Evolutionary conservation across 2,113 vertebrate species (phyloP), one percentile per base, ranked within the genome.

Genomic region (Tupaia tana): DNA sequence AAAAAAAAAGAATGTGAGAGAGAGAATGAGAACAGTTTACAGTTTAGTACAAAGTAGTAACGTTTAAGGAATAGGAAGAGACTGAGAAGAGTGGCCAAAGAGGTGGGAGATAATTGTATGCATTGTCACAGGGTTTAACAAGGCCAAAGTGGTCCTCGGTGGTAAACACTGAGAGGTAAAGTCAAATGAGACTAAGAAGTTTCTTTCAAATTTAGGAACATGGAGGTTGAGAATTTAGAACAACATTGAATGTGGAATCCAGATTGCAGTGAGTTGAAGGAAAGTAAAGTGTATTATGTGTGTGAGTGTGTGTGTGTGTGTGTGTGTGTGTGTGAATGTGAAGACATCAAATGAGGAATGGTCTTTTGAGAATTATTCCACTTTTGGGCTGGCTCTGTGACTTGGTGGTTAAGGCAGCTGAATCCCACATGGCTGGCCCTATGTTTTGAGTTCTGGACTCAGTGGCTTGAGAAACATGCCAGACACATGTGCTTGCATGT

Each of bases 331-430:
- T 22, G 19, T 16, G 29, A 54, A 71, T 70, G 84, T 70, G 6
- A 54, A 93, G 22, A 75, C 54, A 91, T 80, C 43, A 80, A 91
- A 64, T 15, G 52, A 84, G 52, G n/a, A 79, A 64, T 91, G 56
- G 52, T 71, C 56, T 86, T 89, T 64, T 59, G 78, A 63, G 52
- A 89, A 22, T 82, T 95, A 83, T 71, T 90, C 71, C 19, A 61
- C 61, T 43, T 43, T 43, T 43, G 43, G 43, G 43, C 43, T 43
- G 43, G 43, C 43, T 43, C 43, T 43, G 43, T 43, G 43, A 43
- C 43, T 43, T 43, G 6, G 43, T 43, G 43, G 43, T 43, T 43
- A 43, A 43, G 43, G 43, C 43, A 43, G 43, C 43, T 43, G 43
- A 43, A 43, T 43, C 43, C 6, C 43, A 43, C 43, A 43, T 43